These are phyloP conservation scores for Cyclargus thomasi DNA, from an alignment of 1,140 invertebrate species.

Conservation along the genomic window DNA sequence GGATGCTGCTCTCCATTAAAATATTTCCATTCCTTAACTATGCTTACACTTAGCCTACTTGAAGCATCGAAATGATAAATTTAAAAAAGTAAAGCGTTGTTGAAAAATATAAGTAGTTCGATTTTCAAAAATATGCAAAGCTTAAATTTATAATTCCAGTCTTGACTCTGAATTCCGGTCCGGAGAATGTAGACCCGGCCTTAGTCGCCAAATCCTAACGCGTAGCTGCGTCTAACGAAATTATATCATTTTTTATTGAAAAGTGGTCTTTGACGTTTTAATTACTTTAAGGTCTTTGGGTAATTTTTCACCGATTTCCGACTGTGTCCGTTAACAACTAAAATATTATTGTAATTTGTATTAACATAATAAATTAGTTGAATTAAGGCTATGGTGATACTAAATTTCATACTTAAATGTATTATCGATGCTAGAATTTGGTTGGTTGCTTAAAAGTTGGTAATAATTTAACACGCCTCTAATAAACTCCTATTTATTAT, in stretches of 20 bases:
- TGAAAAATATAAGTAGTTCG: too few relatives aligned
- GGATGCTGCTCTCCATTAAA: too few relatives aligned
- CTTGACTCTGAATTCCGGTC: background rate
- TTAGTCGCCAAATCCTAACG: slow-evolving; percentile 26
- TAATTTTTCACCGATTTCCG: background rate
- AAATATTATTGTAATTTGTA: background rate
- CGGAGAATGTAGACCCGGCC: background rate
- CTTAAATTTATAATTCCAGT: background rate
- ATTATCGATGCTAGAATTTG: too few relatives aligned
- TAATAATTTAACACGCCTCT: too few relatives aligned
- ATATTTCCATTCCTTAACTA: too few relatives aligned
- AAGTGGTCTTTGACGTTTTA: slow-evolving; percentile 3
- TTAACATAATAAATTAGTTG: slow-evolving; percentile 4
- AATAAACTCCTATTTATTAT: too few relatives aligned
- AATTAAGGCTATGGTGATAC: background rate
- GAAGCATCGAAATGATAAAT: too few relatives aligned
- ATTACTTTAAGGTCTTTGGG: background rate
- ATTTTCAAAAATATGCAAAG: too few relatives aligned
- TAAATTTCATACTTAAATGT: too few relatives aligned
- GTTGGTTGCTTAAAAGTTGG: too few relatives aligned
- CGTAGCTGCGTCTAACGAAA: background rate
- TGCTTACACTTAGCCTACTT: too few relatives aligned
- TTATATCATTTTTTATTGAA: slow-evolving; percentile 6
- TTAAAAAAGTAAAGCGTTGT: too few relatives aligned
- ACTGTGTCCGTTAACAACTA: background rate